Evolutionary conservation across 2,888 invertebrate genomes (phyloP), one percentile per base, ranked within the genome.

Genomic region (Aleiodes testaceus): DNA sequence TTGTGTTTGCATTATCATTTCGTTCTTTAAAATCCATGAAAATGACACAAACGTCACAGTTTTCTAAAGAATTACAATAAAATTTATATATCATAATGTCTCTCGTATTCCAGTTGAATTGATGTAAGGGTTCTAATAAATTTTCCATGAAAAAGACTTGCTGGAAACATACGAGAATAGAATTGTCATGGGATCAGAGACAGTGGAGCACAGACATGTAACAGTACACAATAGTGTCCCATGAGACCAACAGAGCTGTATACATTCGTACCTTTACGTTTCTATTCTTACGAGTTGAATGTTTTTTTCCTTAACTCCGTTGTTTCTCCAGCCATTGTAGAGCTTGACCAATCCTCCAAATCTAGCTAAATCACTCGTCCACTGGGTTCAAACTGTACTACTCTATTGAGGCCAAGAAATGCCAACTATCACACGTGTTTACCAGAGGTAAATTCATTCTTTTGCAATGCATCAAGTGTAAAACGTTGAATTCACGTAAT

Each of bases 111-210:
- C 9, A 9, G 36, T 9, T 36, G 36, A 36, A 36, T 36, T 36
- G 36, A 36, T 9, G 16, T 16, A 47, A 47, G 16, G 16, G 47
- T 16, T 16, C 14, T 9, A 47, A 16, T 47, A 16, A 47, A 47
- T 47, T 47, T 47, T 14, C 16, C 47, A 16, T 14, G 53, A 12
- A 18, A 26, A 11, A 53, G 55, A 55, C 47, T 14, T 16, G 16
- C 12, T 47, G 22, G 44, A 22, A 59, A 44, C 45, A 45, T 63
- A 63, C 45, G 63, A 63, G 22, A 63, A 63, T 63, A 63, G 44
- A 63, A 63, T 63, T 63, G 63, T 45, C 63, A 45, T 44, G 63
- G 63, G 63, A 44, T 44, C 18, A 63, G 47, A 45, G 63, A 59
- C 59, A 59, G 45, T 44, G 26, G 7, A 47, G 44, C 22, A 22